phyloP scores from a whole-genome alignment of 35 echinoderm and acorn worm genomes.

The Hemicentrotus pulcherrimus region DNA sequence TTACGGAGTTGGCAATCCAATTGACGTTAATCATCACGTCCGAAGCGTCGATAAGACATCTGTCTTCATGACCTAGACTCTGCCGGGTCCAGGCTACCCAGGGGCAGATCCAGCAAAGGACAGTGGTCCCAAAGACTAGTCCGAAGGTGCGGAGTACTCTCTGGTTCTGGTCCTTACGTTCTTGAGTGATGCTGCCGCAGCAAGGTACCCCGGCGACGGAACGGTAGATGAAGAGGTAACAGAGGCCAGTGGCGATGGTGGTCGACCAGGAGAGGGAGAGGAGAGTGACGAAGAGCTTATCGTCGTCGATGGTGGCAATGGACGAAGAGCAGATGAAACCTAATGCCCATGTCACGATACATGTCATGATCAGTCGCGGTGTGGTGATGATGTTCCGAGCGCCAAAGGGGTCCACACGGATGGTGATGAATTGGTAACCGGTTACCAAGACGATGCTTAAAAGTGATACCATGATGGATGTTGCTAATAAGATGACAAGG shows the following conservation, averaged over 20 bases:
- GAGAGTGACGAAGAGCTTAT: not conserved
- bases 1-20: not conserved
- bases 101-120: not conserved
- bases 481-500: not conserved
- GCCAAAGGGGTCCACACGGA: not conserved
- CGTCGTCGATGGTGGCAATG: not conserved
- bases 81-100: not conserved
- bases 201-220: not conserved
- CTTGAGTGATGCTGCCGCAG: not conserved
- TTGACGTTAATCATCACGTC: conserved; percentile 12
- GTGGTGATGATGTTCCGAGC: not conserved
- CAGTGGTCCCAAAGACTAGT: not conserved
- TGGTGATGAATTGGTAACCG: not conserved
- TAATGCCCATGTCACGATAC: not conserved
- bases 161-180: not conserved
- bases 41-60: not conserved
- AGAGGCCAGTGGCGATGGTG: not conserved
- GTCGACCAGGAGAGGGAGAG: not conserved
- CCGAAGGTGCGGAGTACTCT: not conserved
- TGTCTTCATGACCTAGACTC: not conserved
- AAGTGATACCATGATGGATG: not conserved
- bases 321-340: not conserved
- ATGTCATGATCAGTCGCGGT: not conserved
- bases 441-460: not conserved
- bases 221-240: not conserved